These are phyloP conservation scores for Sternotherus odoratus DNA, from an alignment of 2,797 vertebrate genomes.

Conservation along the genomic window DNA sequence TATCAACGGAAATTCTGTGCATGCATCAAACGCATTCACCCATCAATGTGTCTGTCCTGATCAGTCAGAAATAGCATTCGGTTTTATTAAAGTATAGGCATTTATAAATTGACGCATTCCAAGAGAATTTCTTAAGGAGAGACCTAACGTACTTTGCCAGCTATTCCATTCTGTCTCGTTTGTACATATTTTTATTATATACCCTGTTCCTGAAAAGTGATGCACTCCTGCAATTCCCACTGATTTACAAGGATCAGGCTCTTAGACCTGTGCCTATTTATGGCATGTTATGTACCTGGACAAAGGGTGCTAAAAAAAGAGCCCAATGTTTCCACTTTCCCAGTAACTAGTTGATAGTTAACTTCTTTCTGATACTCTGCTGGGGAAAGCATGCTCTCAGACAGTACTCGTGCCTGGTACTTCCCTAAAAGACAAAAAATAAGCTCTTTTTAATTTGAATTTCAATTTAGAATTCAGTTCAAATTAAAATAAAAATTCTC, in stretches of 20 bases:
- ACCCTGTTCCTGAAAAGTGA: background rate
- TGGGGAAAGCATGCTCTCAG: slow-evolving; percentile 91
- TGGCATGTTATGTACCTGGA: slow-evolving; percentile 83
- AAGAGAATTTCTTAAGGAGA: background rate
- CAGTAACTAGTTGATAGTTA: slow-evolving; percentile 89
- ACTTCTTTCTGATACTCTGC: slow-evolving; percentile 92
- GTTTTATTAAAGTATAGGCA: background rate
- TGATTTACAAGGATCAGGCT: background rate
- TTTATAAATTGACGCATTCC: background rate
- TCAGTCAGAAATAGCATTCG: background rate
- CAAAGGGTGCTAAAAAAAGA: slow-evolving; percentile 91
- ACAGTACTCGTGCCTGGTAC: slow-evolving; percentile 93
- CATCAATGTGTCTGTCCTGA: background rate
- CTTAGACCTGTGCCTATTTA: background rate
- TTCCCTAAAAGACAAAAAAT: slow-evolving; percentile 84
- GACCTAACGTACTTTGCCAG: background rate
- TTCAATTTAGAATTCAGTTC: background rate
- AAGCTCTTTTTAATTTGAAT: background rate
- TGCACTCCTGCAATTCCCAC: background rate
- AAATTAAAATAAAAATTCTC: background rate
- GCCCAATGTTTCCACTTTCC: slow-evolving; percentile 89
- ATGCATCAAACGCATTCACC: background rate
- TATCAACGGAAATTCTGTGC: background rate
- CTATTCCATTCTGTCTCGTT: background rate
- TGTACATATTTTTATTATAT: background rate